These are phyloP conservation scores for Lumbricus terrestris DNA, from an alignment of 2,888 invertebrate species.

Conservation along the genomic window DNA sequence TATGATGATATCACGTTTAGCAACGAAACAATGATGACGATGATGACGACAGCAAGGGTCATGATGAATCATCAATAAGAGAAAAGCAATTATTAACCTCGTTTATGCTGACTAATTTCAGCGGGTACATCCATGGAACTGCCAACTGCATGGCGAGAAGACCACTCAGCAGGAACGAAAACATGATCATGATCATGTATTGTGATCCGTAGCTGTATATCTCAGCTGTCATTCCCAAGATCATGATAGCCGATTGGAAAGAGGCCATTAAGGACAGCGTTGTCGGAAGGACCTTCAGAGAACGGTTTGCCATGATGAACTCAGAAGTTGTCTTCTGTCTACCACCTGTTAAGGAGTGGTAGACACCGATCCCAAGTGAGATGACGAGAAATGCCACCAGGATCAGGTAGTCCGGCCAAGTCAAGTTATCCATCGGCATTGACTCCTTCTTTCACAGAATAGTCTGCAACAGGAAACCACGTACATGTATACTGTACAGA, in stretches of 20 bases:
- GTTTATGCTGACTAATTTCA: background rate
- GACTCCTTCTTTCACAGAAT: conserved; percentile 6
- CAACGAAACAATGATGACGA: too few species aligned
- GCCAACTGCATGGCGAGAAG: background rate
- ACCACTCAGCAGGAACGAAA: background rate
- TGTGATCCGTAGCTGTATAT: conserved; percentile 22
- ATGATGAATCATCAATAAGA: too few species aligned
- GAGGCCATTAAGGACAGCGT: conserved; percentile 26
- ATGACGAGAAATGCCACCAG: too few species aligned
- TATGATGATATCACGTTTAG: too few species aligned
- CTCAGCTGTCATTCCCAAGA: conserved; percentile 25
- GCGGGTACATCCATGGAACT: conserved; percentile 20
- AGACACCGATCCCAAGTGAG: conserved; percentile 27
- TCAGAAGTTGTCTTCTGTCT: conserved; percentile 22
- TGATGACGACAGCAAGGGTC: too few species aligned
- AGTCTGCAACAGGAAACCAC: background rate
- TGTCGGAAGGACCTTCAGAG: too few species aligned
- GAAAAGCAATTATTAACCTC: too few species aligned
- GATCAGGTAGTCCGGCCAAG: too few species aligned
- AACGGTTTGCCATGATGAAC: too few species aligned
- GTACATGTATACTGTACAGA: too few species aligned
- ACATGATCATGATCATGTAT: background rate
- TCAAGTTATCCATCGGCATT: too few species aligned
- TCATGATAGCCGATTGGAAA: conserved; percentile 27
- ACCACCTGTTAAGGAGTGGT: conserved; percentile 19